These are phyloP conservation scores for Lacerta agilis DNA, from an alignment of 2,797 vertebrate species.

Conservation along the genomic window DNA sequence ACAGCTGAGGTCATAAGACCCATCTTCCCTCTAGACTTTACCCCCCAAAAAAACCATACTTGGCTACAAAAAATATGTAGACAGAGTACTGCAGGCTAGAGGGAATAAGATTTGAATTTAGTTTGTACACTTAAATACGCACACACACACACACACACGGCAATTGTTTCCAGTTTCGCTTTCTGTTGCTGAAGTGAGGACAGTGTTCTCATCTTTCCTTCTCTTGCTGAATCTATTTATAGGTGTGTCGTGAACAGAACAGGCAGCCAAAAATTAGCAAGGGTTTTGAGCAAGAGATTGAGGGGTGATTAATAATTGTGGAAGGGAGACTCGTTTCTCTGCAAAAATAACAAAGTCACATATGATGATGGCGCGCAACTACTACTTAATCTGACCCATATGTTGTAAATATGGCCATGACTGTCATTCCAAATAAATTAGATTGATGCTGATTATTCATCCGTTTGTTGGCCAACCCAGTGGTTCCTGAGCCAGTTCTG, in stretches of 20 bases:
- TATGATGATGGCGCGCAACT: constrained; percentile 63
- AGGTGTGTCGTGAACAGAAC: constrained; percentile 24
- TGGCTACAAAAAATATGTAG: background rate
- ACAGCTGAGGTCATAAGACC: background rate
- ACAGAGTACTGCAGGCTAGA: background rate
- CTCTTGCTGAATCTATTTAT: constrained; percentile 47
- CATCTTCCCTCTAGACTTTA: constrained; percentile 4
- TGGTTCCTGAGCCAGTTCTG: constrained; percentile 63
- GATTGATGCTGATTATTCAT: constrained; percentile 70
- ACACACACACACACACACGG: too few relatives aligned
- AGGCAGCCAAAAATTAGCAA: constrained; percentile 68
- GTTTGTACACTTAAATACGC: background rate
- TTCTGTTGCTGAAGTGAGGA: constrained; percentile 34
- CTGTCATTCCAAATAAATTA: constrained; percentile 68
- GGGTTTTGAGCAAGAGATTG: constrained; percentile 61
- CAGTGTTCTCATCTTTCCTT: constrained; percentile 50
- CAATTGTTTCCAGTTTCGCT: constrained; percentile 14
- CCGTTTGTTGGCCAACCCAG: constrained; percentile 54
- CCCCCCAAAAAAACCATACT: background rate
- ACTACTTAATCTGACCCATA: constrained; percentile 72
- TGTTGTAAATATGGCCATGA: constrained; percentile 64
- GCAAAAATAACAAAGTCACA: constrained; percentile 62
- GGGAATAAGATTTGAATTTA: background rate
- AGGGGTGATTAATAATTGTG: constrained; percentile 61
- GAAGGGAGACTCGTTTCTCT: constrained; percentile 60